phyloP scores from a whole-genome alignment of 1,140 invertebrate species.

The Octopus bimaculoides region DNA sequence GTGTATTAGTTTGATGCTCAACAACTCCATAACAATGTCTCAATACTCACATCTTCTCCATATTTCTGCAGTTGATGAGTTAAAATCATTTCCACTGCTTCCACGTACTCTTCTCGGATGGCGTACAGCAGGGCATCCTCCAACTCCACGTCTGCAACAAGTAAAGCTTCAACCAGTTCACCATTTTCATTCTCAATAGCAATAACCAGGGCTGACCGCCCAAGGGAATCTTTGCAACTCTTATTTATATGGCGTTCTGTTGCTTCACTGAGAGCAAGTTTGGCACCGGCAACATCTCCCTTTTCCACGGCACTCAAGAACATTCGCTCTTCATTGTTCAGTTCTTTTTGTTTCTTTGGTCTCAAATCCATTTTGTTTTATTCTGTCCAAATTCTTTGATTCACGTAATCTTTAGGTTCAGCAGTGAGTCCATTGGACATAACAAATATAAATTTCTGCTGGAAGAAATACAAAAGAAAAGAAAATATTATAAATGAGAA shows the following conservation, averaged over 20 bases:
- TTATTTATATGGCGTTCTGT: neutral
- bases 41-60: neutral
- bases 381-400: too few relatives aligned
- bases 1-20: too few relatives aligned
- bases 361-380: neutral
- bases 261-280: neutral
- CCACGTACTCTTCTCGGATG: neutral
- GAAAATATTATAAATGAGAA: too few relatives aligned
- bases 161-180: neutral
- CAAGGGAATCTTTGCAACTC: neutral
- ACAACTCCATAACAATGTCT: neutral
- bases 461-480: too few relatives aligned
- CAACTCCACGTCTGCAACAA: neutral
- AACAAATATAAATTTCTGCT: too few relatives aligned
- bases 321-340: neutral
- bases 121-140: neutral
- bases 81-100: neutral
- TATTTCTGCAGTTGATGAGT: neutral
- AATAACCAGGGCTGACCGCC: neutral
- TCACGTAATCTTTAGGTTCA: too few relatives aligned
- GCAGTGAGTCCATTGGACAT: too few relatives aligned
- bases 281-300: neutral
- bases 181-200: neutral
- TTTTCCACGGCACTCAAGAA: neutral
- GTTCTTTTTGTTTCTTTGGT: neutral